Base-by-base conservation (phyloP, 2,797 vertebrate species). In the Clarias pachynema region DNA sequence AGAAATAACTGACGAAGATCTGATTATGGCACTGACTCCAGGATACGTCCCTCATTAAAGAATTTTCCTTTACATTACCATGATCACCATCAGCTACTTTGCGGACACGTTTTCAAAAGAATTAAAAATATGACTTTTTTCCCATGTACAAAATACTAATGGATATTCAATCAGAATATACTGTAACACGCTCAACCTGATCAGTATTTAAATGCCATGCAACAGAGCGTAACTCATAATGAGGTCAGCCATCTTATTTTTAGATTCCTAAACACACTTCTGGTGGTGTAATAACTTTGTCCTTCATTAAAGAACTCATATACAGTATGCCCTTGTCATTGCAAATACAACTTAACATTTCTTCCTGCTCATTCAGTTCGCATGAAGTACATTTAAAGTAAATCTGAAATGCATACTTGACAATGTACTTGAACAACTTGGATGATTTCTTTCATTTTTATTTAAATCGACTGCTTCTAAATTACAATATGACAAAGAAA, bases 251-350 rank as follows among this genome's bases (percentile, higher is more conserved):
- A 53, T 89, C 90, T 92, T 95, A 94, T 95, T 94, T 95, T 92
- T 93, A 93, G 62, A 26, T 49, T 87, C 91, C 83, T 91, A 90
- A 90, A 89, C 92, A 93, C 69, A 20, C 1, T 93, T 86, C 89
- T 26, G 79, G 90, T 89, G 69, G 88, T 84, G 91, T 93, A 94
- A 94, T 94, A 91, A 93, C 92, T 94, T 94, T 94, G 91, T 93
- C 92, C 92, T 91, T 91, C 91, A 91, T 91, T 91, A 91, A 92
- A 90, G 92, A 88, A 89, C 84, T 86, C 86, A 80, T 89, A 82
- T 66, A 44, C 9, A 44, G 44, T 44, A 57, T 59, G 26, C 18
- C 49, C 15, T 59, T 85, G 81, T 81, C 24, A 81, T 72, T 53
- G 59, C 3, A 49, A 75, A 62, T 75, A 20, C 49, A 66, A n/a